Percentiles rank a stretch among this genome's conserved stretches.
Conservation (phyloP, 1,140 invertebrate genomes). For the Chironomus striatipennis region DNA sequence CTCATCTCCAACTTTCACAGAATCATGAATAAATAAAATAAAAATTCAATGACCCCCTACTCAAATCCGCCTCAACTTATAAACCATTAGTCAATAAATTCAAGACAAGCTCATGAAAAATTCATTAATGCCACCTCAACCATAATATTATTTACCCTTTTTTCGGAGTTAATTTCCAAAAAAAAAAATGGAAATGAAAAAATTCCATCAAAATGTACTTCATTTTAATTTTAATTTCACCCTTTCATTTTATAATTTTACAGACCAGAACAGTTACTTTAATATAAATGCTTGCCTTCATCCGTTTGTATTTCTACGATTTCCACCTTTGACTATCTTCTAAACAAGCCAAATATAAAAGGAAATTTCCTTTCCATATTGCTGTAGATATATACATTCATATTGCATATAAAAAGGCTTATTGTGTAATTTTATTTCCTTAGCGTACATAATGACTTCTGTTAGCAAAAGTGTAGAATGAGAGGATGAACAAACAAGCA, state of each 20-base stretch:
- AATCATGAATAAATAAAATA: too few species aligned
- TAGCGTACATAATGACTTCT: not conserved
- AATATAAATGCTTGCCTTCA: not conserved
- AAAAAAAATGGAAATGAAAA: not conserved
- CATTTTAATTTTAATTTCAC: not conserved
- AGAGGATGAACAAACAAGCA: not conserved
- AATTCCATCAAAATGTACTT: too few species aligned
- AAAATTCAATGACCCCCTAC: too few species aligned
- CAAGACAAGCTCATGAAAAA: too few species aligned
- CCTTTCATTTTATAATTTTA: not conserved
- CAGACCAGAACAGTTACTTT: not conserved
- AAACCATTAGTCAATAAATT: too few species aligned
- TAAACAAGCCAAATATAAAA: not conserved
- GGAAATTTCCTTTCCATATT: not conserved
- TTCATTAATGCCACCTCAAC: too few species aligned
- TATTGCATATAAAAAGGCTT: conserved; percentile 6
- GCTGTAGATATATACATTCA: not conserved
- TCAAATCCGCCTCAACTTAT: too few species aligned
- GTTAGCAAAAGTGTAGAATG: not conserved
- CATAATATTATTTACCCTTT: too few species aligned
- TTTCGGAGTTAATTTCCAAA: too few species aligned
- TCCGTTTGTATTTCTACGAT: too few species aligned
- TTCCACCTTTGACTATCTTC: too few species aligned
- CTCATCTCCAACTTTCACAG: too few species aligned
- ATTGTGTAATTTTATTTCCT: not conserved